phyloP scores from a whole-genome alignment of 2,888 invertebrate genomes.

The Amiota communis region DNA sequence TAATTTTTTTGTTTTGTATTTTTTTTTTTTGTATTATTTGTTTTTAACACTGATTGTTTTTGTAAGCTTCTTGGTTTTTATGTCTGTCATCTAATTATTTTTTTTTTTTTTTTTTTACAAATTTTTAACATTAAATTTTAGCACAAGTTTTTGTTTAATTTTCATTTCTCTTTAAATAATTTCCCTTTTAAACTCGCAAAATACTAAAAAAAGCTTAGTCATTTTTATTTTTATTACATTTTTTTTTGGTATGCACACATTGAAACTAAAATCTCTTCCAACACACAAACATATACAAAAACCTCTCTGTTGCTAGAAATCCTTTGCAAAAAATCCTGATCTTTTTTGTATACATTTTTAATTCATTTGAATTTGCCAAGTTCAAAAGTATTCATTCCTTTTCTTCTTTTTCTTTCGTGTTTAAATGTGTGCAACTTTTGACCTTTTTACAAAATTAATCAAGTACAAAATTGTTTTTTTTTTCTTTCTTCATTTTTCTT shows the following conservation, averaged over 20 bases:
- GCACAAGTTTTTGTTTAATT: constrained; percentile 22
- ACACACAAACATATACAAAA: not conserved
- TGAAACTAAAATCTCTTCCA: too few species aligned
- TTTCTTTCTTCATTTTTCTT: constrained; percentile 28
- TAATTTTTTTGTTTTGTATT: constrained; percentile 31
- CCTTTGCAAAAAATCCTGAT: too few species aligned
- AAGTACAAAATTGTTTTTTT: constrained; percentile 34
- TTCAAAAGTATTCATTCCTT: too few species aligned
- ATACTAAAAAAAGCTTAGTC: not conserved
- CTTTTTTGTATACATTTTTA: too few species aligned
- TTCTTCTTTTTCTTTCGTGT: not conserved
- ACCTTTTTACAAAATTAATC: constrained; percentile 11
- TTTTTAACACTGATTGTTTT: constrained; percentile 71
- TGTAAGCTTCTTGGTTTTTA: constrained; percentile 71
- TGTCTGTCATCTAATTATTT: constrained; percentile 59
- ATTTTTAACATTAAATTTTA: constrained; percentile 62
- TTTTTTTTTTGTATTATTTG: constrained; percentile 54
- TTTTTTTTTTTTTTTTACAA: constrained; percentile 49
- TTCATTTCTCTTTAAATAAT: constrained; percentile 25
- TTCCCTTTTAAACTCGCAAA: not conserved
- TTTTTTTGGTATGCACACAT: constrained; percentile 37
- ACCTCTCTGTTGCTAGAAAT: too few species aligned
- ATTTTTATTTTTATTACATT: constrained; percentile 22
- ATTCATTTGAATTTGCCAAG: too few species aligned
- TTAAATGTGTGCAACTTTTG: not conserved